phyloP scores from a whole-genome alignment of 2,113 vertebrate genomes.

The Suricata suricatta region DNA sequence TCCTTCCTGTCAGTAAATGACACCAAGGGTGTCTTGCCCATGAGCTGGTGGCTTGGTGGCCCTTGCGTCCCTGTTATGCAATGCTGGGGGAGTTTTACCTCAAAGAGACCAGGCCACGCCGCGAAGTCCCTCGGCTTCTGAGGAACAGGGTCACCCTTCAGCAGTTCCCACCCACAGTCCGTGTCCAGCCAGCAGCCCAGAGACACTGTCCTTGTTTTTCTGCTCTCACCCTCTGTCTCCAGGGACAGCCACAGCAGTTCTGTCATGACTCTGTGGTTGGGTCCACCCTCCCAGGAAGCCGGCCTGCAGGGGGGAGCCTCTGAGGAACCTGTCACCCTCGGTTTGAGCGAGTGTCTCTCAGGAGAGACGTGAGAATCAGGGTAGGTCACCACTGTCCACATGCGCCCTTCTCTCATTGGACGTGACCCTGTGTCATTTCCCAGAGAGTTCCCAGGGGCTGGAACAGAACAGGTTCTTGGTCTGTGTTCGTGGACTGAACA shows the following conservation, averaged over 20 bases:
- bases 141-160: neutral
- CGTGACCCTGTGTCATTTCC: neutral
- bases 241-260: neutral
- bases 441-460: neutral
- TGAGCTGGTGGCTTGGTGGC: neutral
- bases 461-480: neutral
- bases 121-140: neutral
- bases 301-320: neutral
- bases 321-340: neutral
- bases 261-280: neutral
- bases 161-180: rapidly evolving
- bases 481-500: neutral
- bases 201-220: neutral
- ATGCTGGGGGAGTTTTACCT: neutral
- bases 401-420: neutral
- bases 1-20: constrained; percentile 50
- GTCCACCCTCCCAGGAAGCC: neutral
- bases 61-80: neutral
- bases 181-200: neutral
- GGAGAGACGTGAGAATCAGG: neutral
- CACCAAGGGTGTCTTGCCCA: constrained; percentile 45
- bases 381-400: rapidly evolving
- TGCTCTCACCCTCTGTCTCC: neutral
- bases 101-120: rapidly evolving
- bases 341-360: neutral